A percentile compares a stretch with the other conserved stretches of the same genome.
phyloP scores from a whole-genome alignment of 2,113 vertebrate genomes.

The Nerophis ophidion region DNA sequence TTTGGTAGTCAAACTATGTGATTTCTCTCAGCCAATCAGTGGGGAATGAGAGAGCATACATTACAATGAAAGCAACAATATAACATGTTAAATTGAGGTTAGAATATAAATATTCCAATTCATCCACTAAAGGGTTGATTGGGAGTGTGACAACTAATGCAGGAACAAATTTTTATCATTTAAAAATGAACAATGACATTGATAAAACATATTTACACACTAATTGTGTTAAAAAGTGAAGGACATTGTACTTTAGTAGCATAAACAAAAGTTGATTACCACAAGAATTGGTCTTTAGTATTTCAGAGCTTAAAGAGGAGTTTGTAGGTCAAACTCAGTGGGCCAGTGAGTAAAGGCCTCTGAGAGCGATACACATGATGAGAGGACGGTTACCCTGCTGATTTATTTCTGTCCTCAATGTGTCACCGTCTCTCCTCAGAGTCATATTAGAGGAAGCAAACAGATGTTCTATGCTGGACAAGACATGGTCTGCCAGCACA shows the following conservation, averaged over 20 bases:
- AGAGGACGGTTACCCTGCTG: constrained; percentile 60
- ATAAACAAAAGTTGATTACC: background rate
- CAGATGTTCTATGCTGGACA: constrained; percentile 62
- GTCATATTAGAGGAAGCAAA: constrained; percentile 68
- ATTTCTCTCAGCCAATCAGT: too few species aligned
- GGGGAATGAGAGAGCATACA: too few species aligned
- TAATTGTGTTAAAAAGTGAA: background rate
- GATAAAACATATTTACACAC: constrained; percentile 1
- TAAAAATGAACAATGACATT: background rate
- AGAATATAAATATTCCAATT: too few species aligned
- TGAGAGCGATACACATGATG: constrained; percentile 75
- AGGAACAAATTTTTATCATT: background rate
- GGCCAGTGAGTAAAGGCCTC: constrained; percentile 70
- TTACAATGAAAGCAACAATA: too few species aligned
- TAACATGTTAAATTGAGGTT: too few species aligned
- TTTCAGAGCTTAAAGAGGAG: background rate
- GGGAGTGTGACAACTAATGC: too few species aligned
- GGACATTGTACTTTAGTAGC: too few species aligned
- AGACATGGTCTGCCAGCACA: constrained; percentile 65
- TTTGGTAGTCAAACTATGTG: too few species aligned
- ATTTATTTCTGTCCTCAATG: constrained; percentile 58
- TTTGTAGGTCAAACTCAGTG: constrained; percentile 14
- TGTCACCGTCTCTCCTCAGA: constrained; percentile 67
- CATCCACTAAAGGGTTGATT: too few species aligned
- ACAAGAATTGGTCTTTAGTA: too few species aligned